Percentiles rank a stretch among this genome's conserved stretches.
phyloP scores from a whole-genome alignment of 2,888 invertebrate genomes.

The Eurytoma adleriae region DNA sequence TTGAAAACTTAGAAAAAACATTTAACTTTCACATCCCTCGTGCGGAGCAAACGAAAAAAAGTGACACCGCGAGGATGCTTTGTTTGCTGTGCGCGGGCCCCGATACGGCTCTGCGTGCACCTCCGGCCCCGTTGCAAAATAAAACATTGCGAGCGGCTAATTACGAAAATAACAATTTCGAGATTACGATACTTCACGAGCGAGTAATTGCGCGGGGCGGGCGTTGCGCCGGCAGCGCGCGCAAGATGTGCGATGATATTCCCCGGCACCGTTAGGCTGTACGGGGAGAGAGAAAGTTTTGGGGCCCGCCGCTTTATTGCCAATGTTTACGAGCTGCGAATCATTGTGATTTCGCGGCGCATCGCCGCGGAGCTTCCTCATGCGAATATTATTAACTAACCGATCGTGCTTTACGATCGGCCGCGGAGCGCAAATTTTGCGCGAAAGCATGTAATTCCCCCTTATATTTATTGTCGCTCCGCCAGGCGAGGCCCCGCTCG shows the following conservation, averaged over 20 bases:
- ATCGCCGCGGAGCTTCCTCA: constrained; percentile 9
- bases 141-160: constrained; percentile 57
- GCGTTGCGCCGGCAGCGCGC: constrained; percentile 41
- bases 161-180: constrained; percentile 60
- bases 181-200: constrained; percentile 55
- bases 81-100: constrained; percentile 3
- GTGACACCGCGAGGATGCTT: neutral
- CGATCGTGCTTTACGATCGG: constrained; percentile 26
- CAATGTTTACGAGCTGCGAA: constrained; percentile 55
- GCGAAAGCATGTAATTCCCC: neutral
- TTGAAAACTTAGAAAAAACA: no score
- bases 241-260: constrained; percentile 52
- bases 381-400: constrained; percentile 41
- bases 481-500: neutral
- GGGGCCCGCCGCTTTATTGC: constrained; percentile 28
- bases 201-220: constrained; percentile 46
- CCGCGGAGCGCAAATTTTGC: neutral
- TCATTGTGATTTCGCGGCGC: constrained; percentile 52
- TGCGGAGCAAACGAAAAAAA: neutral
- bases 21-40: neutral
- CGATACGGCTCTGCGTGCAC: constrained; percentile 9
- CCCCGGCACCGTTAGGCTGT: constrained; percentile 24
- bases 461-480: neutral
- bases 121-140: constrained; percentile 47
- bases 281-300: constrained; percentile 45